Evolutionary conservation across 2,888 invertebrate genomes (phyloP).

Genomic region (Strigamia transsilvanica): DNA sequence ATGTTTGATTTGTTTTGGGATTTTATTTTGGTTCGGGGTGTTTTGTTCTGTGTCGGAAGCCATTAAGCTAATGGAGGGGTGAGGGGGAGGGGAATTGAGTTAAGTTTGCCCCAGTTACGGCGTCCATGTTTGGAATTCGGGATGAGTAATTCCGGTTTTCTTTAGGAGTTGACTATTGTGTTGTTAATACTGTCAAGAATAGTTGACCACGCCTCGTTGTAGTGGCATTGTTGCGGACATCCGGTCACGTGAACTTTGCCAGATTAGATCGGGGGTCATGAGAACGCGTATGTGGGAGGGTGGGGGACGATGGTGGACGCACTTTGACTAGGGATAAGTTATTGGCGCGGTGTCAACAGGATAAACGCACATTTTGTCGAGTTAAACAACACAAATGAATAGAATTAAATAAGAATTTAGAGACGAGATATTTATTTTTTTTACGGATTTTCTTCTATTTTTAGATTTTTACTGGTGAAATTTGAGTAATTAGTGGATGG

Average conservation of each 20-base stretch:
- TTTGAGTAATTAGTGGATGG: constrained; percentile 17
- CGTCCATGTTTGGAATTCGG: constrained; percentile 39
- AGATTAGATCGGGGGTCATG: constrained; percentile 49
- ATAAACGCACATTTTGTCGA: not conserved
- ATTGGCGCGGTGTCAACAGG: not conserved
- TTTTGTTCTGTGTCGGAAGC: not conserved
- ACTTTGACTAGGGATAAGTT: not conserved
- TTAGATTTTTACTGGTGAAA: not conserved
- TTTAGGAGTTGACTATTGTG: constrained; percentile 1
- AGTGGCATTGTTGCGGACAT: constrained; percentile 35
- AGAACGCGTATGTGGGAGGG: not conserved
- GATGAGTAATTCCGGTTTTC: constrained; percentile 49
- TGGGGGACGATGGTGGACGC: not conserved
- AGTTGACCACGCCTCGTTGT: constrained; percentile 37
- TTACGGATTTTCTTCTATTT: not conserved
- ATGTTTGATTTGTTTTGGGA: no score
- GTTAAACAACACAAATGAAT: no score
- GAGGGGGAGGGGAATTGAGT: not conserved
- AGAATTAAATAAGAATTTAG: no score
- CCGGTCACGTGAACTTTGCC: constrained; percentile 46
- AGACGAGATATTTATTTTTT: no score
- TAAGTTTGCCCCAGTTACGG: constrained; percentile 9
- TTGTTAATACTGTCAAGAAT: constrained; percentile 31
- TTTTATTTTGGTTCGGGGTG: no score
- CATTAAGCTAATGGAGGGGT: not conserved